These are phyloP conservation scores for Tachysurus vachellii DNA, from an alignment of 2,113 vertebrate genomes.

Conservation along the genomic window DNA sequence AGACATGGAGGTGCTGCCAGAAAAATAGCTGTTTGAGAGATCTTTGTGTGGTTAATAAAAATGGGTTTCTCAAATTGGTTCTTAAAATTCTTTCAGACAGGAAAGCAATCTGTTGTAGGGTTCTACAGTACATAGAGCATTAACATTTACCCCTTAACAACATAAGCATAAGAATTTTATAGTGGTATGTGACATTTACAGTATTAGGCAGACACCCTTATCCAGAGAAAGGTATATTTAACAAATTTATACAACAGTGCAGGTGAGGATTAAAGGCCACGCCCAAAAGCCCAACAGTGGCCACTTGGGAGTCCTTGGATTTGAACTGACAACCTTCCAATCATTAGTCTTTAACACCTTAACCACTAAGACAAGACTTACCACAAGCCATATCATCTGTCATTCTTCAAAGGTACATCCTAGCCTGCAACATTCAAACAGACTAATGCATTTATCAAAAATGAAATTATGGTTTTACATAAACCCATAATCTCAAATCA, in stretches of 20 bases:
- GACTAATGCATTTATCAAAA: not conserved
- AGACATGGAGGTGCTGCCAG: slow-evolving; percentile 81
- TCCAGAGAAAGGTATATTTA: too few species aligned
- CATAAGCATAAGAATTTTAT: not conserved
- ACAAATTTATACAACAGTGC: too few species aligned
- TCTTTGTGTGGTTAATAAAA: not conserved
- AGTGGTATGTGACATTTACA: not conserved
- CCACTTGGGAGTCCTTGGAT: not conserved
- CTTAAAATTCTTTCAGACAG: not conserved
- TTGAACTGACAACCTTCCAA: too few species aligned
- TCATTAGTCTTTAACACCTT: too few species aligned
- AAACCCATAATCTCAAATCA: not conserved
- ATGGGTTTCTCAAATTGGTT: not conserved
- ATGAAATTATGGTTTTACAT: not conserved
- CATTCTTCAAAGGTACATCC: slow-evolving; percentile 82
- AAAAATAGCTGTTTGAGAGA: not conserved
- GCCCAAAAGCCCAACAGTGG: too few species aligned
- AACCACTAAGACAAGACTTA: too few species aligned
- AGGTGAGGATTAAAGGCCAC: too few species aligned
- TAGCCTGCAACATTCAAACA: not conserved
- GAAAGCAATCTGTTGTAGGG: not conserved
- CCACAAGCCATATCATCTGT: too few species aligned
- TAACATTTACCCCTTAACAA: not conserved
- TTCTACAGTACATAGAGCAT: not conserved
- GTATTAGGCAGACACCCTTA: too few species aligned